Base-by-base conservation (phyloP, 2,888 invertebrate genomes). In the Chymomyza amoena region DNA sequence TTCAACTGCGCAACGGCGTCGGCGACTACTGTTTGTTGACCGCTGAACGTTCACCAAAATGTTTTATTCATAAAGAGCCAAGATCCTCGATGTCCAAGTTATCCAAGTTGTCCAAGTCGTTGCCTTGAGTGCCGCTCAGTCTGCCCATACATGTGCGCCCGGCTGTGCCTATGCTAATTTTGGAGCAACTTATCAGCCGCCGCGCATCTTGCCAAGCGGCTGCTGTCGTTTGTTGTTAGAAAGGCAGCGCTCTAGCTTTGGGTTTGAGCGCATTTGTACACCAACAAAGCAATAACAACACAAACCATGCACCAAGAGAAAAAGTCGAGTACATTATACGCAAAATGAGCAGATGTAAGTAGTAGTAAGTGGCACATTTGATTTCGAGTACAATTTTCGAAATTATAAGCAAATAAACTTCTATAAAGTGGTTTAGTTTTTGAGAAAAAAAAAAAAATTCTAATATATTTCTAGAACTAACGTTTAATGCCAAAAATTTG, bases 11-110 rank as follows among this genome's bases (percentile, higher is more conserved):
- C 71, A 25, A 74, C 78, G 76, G 57, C 63, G 60, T 28, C 62
- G 16, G 10, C 28, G 18, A 50, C 20, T 25, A 45, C 62, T 25
- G 45, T 16, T 16, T 32, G 52, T 36, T 16, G n/a, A 32, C 54
- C 54, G 50, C 61, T 61, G 61, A 61, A 66, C 50, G 54, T 65
- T 59, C 50, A 72, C 71, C 69, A 69, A 78, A 81, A 87, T 87
- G 88, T 87, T 88, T 87, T 87, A 87, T 87, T 87, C 87, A 87
- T 87, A 88, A 87, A 87, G 79, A 66, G 60, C 57, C 83, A 79
- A 78, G 77, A 85, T 80, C 82, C 76, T 77, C 81, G 84, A 61
- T 20, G 57, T 56, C 59, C 60, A 65, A 61, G 39, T 69, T 62
- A 50, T 36, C 62, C 60, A 65, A 61, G 52, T 69, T 62, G 60